Conservation (phyloP, 35 echinoderm and acorn worm genomes). For the Eucidaris tribuloides region DNA sequence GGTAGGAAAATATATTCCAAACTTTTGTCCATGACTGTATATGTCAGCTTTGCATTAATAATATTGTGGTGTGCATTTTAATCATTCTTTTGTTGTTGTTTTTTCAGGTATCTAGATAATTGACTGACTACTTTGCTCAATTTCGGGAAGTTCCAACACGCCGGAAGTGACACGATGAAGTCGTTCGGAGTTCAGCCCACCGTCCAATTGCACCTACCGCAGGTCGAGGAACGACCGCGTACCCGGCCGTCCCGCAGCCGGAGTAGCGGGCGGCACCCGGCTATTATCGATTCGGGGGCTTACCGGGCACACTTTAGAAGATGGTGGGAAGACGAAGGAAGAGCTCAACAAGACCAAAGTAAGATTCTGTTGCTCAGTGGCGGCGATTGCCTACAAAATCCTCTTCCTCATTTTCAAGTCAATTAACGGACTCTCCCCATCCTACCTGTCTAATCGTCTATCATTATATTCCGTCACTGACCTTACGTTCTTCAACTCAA, state of each 20-base stretch:
- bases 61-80: too few species aligned
- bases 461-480: too few species aligned
- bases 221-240: background rate
- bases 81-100: too few species aligned
- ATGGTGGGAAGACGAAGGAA: conserved; percentile 58
- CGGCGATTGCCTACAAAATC: too few species aligned
- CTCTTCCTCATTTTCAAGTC: background rate
- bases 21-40: too few species aligned
- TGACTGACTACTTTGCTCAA: too few species aligned
- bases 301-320: conserved; percentile 49
- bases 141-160: background rate
- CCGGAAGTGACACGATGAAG: background rate
- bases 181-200: background rate
- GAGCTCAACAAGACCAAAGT: conserved; percentile 1
- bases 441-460: background rate
- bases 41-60: too few species aligned
- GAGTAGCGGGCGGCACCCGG: background rate
- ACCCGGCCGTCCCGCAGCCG: background rate
- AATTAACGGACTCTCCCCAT: too few species aligned
- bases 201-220: background rate
- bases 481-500: too few species aligned
- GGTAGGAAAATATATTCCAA: too few species aligned
- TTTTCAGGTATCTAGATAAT: too few species aligned
- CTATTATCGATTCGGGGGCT: conserved; percentile 11
- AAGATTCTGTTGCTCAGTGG: background rate